Percentiles rank a stretch among this genome's conserved stretches.
These are phyloP conservation scores for Ormyrus thymus DNA, from an alignment of 2,888 invertebrate species.

Conservation along the genomic window DNA sequence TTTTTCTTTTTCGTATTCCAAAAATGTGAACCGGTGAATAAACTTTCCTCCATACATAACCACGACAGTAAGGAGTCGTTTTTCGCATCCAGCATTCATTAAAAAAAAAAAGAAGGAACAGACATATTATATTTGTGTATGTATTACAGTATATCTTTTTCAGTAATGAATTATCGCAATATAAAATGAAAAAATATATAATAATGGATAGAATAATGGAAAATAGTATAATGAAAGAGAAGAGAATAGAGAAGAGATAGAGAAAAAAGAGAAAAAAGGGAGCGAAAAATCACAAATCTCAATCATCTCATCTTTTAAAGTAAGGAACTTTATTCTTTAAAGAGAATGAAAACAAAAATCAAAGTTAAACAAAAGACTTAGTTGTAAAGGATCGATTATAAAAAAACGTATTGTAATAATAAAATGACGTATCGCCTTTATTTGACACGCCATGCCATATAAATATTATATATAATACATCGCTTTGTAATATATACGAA, in stretches of 20 bases:
- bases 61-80: conserved; percentile 62
- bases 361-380: conserved; percentile 22
- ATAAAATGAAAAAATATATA: conserved; percentile 29
- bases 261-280: conserved; percentile 54
- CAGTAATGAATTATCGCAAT: conserved; percentile 30
- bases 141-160: conserved; percentile 44
- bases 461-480: conserved; percentile 38
- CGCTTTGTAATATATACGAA: conserved; percentile 48
- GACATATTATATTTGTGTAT: conserved; percentile 55
- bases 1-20: not conserved
- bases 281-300: conserved; percentile 37
- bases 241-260: conserved; percentile 33
- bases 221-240: conserved; percentile 22
- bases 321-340: conserved; percentile 8
- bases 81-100: conserved; percentile 72
- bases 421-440: conserved; percentile 40
- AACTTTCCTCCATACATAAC: conserved; percentile 67
- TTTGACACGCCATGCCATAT: conserved; percentile 28
- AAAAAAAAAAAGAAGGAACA: conserved; percentile 59
- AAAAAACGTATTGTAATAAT: conserved; percentile 11
- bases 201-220: conserved; percentile 20
- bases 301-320: not conserved
- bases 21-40: conserved; percentile 57
- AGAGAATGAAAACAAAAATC: not conserved
- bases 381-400: conserved; percentile 6